Evolutionary conservation across 2,888 invertebrate genomes (phyloP).

Genomic region (Phanerotoma sp.): DNA sequence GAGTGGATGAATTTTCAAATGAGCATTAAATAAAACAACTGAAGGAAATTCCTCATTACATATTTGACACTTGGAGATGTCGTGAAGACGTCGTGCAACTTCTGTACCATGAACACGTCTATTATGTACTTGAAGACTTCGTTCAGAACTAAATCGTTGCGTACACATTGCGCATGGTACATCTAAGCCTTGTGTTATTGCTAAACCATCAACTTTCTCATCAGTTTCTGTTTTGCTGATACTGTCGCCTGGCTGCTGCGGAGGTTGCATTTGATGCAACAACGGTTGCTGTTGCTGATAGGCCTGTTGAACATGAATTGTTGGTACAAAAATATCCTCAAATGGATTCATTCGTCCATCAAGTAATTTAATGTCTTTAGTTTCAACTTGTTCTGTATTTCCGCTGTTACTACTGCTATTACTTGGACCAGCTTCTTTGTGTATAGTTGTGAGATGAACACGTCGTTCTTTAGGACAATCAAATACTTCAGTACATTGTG

Average conservation of each 20-base stretch:
- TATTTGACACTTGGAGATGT: conserved; percentile 62
- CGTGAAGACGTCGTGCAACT: conserved; percentile 50
- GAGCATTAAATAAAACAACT: conserved; percentile 70
- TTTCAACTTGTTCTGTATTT: conserved; percentile 42
- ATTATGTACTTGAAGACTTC: conserved; percentile 52
- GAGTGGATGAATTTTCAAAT: conserved; percentile 77
- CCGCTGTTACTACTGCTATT: conserved; percentile 44
- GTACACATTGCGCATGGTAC: conserved; percentile 51
- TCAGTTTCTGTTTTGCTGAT: conserved; percentile 44
- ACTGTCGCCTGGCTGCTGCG: conserved; percentile 43
- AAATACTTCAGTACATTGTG: conserved; percentile 63
- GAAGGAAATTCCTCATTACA: conserved; percentile 70
- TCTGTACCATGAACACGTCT: conserved; percentile 49
- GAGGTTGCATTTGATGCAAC: conserved; percentile 53
- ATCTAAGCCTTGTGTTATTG: conserved; percentile 44
- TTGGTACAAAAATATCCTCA: conserved; percentile 53
- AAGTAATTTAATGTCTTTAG: conserved; percentile 52
- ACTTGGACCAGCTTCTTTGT: conserved; percentile 58
- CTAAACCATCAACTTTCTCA: conserved; percentile 43
- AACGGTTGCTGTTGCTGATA: conserved; percentile 48
- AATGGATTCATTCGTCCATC: conserved; percentile 53
- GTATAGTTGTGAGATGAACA: conserved; percentile 63
- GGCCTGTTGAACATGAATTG: conserved; percentile 45
- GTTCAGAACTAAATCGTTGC: conserved; percentile 50
- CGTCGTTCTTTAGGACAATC: conserved; percentile 66